phyloP scores from a whole-genome alignment of 2,888 invertebrate species.

The Exocentrus adspersus region DNA sequence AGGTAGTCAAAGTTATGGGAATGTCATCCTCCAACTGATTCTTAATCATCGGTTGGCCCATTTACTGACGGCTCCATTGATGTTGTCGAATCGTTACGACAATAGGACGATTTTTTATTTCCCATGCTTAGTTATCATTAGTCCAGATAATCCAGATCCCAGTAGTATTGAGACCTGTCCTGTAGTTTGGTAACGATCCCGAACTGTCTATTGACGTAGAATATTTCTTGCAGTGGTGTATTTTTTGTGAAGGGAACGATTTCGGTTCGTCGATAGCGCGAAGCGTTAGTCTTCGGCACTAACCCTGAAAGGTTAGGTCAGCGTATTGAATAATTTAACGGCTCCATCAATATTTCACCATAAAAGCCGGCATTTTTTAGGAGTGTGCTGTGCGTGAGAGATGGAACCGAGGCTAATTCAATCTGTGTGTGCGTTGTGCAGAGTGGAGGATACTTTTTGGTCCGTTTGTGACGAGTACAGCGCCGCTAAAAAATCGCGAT shows the following conservation, averaged over 20 bases:
- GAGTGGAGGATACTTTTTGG: conserved; percentile 51
- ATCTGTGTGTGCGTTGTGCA: conserved; percentile 53
- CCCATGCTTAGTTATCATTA: no score
- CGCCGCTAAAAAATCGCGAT: conserved; percentile 53
- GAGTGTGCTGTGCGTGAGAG: conserved; percentile 48
- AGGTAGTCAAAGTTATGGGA: no score
- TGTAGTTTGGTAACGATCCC: no score
- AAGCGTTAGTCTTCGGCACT: conserved; percentile 23
- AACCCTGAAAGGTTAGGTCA: conserved; percentile 54
- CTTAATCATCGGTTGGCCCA: no score
- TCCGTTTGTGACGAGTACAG: conserved; percentile 52
- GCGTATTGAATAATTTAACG: conserved; percentile 57
- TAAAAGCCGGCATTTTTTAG: conserved; percentile 52
- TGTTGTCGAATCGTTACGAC: no score
- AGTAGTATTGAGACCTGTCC: no score
- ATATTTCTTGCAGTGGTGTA: no score
- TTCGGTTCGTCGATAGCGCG: conserved; percentile 15
- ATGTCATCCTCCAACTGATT: no score
- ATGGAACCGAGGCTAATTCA: conserved; percentile 55
- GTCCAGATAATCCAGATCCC: no score
- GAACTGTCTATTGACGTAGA: no score
- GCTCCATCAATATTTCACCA: conserved; percentile 57
- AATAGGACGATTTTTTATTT: no score
- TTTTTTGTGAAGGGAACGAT: neutral
- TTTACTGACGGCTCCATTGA: no score